A percentile compares a stretch with the other conserved stretches of the same genome.
Evolutionary conservation across 2,113 vertebrate genomes (phyloP).

Genomic region (Verasper variegatus): DNA sequence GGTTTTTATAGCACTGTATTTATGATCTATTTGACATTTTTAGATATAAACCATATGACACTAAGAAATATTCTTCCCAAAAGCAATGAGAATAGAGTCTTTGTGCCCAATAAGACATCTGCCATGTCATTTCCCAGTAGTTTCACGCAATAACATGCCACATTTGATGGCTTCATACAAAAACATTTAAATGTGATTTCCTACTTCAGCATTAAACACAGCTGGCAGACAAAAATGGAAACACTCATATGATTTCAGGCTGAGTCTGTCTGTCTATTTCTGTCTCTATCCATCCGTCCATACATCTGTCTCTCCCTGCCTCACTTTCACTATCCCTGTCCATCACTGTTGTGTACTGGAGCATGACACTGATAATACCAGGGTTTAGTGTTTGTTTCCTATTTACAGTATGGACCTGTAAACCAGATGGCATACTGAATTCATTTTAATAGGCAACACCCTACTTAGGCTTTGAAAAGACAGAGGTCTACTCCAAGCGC

Average conservation of each 20-base stretch:
- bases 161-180: slow-evolving; percentile 16
- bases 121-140: background rate
- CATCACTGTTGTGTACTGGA: slow-evolving; percentile 35
- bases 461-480: slow-evolving; percentile 10
- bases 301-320: slow-evolving; percentile 33
- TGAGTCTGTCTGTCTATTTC: slow-evolving; percentile 46
- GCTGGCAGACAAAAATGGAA: slow-evolving; percentile 48
- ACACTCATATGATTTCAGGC: slow-evolving; percentile 51
- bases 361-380: slow-evolving; percentile 15
- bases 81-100: background rate
- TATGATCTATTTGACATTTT: background rate
- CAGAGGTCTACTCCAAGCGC: slow-evolving; percentile 14
- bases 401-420: slow-evolving; percentile 16
- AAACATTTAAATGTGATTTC: slow-evolving; percentile 26
- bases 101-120: background rate
- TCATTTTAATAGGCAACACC: slow-evolving; percentile 27
- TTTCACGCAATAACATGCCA: background rate
- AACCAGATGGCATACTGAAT: slow-evolving; percentile 25
- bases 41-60: background rate
- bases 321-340: slow-evolving; percentile 33
- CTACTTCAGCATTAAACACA: slow-evolving; percentile 25
- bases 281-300: slow-evolving; percentile 36
- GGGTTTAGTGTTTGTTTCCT: slow-evolving; percentile 20
- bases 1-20: background rate
- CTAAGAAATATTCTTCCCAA: background rate